A percentile compares a stretch with the other conserved stretches of the same genome.
Evolutionary conservation across 2,888 invertebrate genomes (phyloP).

Genomic region (Acanthosepion lycidas): DNA sequence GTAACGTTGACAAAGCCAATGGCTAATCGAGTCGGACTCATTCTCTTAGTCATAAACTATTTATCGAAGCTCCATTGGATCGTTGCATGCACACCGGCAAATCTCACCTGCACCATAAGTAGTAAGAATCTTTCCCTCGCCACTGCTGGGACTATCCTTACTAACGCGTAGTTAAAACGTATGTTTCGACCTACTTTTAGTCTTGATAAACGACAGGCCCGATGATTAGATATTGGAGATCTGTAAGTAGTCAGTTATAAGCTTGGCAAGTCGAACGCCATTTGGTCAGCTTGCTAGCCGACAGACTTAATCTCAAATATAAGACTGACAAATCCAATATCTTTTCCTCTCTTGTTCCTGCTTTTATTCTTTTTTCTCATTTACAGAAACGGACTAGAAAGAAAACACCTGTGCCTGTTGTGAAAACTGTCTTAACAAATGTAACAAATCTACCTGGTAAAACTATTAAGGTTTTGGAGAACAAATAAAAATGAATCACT

Average conservation of each 20-base stretch:
- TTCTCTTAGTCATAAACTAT: not conserved
- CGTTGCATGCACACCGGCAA: not conserved
- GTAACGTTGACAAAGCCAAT: not conserved
- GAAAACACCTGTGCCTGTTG: not conserved
- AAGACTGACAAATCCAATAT: not conserved
- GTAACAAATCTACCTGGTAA: not conserved
- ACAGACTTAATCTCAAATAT: not conserved
- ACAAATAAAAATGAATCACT: not conserved
- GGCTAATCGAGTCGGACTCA: not conserved
- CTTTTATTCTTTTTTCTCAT: not conserved
- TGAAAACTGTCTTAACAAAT: not conserved
- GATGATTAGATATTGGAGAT: not conserved
- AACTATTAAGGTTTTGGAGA: not conserved
- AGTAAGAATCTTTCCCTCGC: not conserved
- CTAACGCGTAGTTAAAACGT: not conserved
- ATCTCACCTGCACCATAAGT: not conserved
- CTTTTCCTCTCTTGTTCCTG: not conserved
- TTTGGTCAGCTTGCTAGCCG: not conserved
- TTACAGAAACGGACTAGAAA: not conserved
- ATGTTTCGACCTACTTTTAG: not conserved
- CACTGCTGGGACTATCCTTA: not conserved
- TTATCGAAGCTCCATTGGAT: conserved; percentile 33
- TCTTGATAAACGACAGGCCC: not conserved
- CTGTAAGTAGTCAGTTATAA: not conserved
- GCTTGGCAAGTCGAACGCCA: not conserved